Percentiles rank a stretch among this genome's conserved stretches.
phyloP scores from a whole-genome alignment of 2,113 vertebrate genomes.

The Camarhynchus parvulus region DNA sequence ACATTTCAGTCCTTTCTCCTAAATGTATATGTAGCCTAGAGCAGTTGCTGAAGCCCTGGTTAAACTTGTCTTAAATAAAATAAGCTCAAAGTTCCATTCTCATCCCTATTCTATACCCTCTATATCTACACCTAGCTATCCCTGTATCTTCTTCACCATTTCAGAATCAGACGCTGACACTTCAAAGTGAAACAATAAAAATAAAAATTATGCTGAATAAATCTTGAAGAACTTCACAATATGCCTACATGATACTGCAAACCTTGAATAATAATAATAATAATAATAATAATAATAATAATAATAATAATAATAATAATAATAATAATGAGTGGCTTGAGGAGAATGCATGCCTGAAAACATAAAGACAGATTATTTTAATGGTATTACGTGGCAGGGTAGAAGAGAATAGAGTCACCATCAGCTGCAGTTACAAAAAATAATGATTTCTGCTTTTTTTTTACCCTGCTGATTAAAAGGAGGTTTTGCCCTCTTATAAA shows the following conservation, averaged over 20 bases:
- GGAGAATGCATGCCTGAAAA: background rate
- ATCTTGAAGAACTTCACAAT: background rate
- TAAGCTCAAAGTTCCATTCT: background rate
- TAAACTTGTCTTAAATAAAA: background rate
- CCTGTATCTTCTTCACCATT: background rate
- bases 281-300: background rate
- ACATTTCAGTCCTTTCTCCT: background rate
- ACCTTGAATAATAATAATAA: background rate
- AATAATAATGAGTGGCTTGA: background rate
- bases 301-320: too few relatives aligned
- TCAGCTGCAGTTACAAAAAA: background rate
- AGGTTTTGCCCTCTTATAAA: background rate
- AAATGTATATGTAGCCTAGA: background rate
- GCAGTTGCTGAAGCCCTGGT: background rate
- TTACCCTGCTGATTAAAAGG: background rate
- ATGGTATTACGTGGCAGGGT: rapidly evolving
- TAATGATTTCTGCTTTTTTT: background rate
- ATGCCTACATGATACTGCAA: background rate
- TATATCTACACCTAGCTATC: background rate
- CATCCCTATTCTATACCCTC: background rate
- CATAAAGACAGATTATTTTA: background rate
- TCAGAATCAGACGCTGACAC: background rate
- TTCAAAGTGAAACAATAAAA: background rate
- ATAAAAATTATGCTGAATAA: background rate
- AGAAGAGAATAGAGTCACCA: background rate